Conservation (phyloP, 2,888 invertebrate species). For the Oegoconia quadripuncta region DNA sequence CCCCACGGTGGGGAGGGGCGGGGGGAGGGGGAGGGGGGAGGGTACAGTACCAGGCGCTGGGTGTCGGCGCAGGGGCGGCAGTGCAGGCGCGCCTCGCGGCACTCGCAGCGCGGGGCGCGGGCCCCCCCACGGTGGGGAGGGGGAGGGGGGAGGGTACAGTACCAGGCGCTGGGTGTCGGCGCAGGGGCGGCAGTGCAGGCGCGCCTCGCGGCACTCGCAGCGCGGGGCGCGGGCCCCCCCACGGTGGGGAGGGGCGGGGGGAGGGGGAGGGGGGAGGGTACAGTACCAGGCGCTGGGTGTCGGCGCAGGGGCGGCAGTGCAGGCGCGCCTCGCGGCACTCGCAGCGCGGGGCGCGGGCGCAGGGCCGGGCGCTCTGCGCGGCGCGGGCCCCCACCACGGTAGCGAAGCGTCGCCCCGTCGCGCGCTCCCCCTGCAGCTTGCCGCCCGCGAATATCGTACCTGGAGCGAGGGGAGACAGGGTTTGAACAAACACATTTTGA, state of each 20-base stretch:
- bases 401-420: slow-evolving; percentile 60
- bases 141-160: no score
- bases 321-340: slow-evolving; percentile 61
- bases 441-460: slow-evolving; percentile 68
- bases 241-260: slow-evolving; percentile 54
- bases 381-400: slow-evolving; percentile 54
- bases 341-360: slow-evolving; percentile 48
- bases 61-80: slow-evolving; percentile 54
- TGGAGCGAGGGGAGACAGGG: slow-evolving; percentile 19
- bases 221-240: slow-evolving; percentile 57
- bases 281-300: slow-evolving; percentile 38
- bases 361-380: slow-evolving; percentile 32
- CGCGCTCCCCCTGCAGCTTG: slow-evolving; percentile 57
- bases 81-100: slow-evolving; percentile 49
- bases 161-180: slow-evolving; percentile 33
- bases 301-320: slow-evolving; percentile 53
- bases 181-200: slow-evolving; percentile 57
- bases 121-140: no score
- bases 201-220: slow-evolving; percentile 59
- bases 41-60: slow-evolving; percentile 34
- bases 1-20: not conserved
- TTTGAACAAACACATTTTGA: not conserved
- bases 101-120: slow-evolving; percentile 59
- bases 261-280: not conserved
- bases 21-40: no score